Conservation (phyloP, 2,888 invertebrate genomes). For the Ommatoiulus sabulosus region DNA sequence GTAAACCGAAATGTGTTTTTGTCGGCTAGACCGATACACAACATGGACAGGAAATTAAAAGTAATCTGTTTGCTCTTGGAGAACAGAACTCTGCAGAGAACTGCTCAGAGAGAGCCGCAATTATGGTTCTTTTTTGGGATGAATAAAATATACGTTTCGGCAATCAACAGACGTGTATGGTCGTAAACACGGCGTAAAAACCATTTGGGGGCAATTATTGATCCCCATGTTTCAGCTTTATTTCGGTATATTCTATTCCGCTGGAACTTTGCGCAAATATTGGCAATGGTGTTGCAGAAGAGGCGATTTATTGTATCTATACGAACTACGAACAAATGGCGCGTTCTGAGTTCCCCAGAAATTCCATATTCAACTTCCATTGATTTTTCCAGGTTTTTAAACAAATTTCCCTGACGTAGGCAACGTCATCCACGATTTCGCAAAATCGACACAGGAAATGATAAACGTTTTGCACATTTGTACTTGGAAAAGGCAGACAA, state of each 20-base stretch:
- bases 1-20: not conserved
- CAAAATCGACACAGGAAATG: too few species aligned
- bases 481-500: too few species aligned
- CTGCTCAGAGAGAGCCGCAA: too few species aligned
- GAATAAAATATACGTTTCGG: not conserved
- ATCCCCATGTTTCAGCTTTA: not conserved
- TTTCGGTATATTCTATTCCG: too few species aligned
- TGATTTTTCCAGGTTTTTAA: too few species aligned
- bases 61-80: not conserved
- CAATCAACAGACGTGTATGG: not conserved
- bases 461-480: too few species aligned
- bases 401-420: too few species aligned
- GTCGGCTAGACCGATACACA: not conserved
- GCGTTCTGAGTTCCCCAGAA: too few species aligned
- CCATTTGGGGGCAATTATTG: not conserved
- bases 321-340: not conserved
- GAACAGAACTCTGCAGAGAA: not conserved
- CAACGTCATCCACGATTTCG: too few species aligned
- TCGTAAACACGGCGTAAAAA: not conserved
- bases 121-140: too few species aligned
- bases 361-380: too few species aligned
- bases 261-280: not conserved
- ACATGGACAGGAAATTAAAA: not conserved
- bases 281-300: not conserved
- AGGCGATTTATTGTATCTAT: not conserved